Base-by-base conservation (phyloP, 1,140 invertebrate genomes). In the Lasioglossum albipes region DNA sequence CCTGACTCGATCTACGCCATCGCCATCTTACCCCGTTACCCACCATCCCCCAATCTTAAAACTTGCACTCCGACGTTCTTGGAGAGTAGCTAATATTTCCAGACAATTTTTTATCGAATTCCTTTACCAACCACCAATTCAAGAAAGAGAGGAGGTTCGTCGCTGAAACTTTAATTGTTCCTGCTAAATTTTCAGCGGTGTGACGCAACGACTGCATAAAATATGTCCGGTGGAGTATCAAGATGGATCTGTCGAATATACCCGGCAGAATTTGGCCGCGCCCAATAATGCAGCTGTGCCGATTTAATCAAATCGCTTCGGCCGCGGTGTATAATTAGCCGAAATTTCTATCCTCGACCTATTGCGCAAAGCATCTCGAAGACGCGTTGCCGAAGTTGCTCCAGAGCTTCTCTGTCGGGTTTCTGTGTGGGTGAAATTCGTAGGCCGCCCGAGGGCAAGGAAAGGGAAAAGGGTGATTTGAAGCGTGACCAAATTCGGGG, bases 291-390 rank as follows among this genome's bases (percentile, higher is more conserved):
- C 67, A 79, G 69, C 68, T 73, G 76, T 59, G 49, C 69, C 62
- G 62, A 65, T 72, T 79, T 79, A 72, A 79, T 79, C 45, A 75
- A 81, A 81, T 72, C 68, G 82, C 45, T 66, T 71, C 57, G 71
- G 36, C 13, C 66, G 59, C 54, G 45, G 54, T 36, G 36, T 79
- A 83, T 82, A 82, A 78, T 84, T 84, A 82, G 71, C 67, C 81
- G 61, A 71, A 54, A 83, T 71, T 41, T 71, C 27, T 36, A 45
- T 82, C 73, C 81, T 61, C 41, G 27, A 9, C 16, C 9, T 7
- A 41, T 82, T 82, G 72, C 61, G 81, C 42, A 84, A 54, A 82
- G 27, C 31, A 12, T 49, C 16, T 59, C 7, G 36, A 12, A 52
- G 68, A 52, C 59, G 36, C 54, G 20, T 16, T 22, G 45, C n/a